These are phyloP conservation scores for Saguinus midas DNA, from an alignment of 2,113 vertebrate species.

Conservation along the genomic window DNA sequence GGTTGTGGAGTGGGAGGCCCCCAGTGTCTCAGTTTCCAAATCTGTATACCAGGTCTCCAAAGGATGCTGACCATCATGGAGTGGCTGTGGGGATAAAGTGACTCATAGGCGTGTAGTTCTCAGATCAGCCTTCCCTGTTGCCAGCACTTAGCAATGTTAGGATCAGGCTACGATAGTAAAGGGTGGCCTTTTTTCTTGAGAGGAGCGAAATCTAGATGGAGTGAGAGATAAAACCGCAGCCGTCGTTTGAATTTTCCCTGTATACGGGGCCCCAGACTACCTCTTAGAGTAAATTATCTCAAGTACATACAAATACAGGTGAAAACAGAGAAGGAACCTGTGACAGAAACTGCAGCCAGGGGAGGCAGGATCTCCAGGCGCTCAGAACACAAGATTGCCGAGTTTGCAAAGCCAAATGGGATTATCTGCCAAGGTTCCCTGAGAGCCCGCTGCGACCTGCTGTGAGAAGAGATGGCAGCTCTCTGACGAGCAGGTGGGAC, in stretches of 20 bases:
- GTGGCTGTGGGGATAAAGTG: rapidly evolving
- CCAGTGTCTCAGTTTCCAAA: rapidly evolving
- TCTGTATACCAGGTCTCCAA: not conserved
- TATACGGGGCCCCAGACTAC: not conserved
- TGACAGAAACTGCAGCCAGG: not conserved
- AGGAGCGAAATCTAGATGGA: rapidly evolving
- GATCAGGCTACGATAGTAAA: not conserved
- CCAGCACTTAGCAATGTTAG: rapidly evolving
- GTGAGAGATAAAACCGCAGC: not conserved
- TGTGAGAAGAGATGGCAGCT: not conserved
- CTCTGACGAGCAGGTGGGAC: rapidly evolving
- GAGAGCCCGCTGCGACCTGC: rapidly evolving
- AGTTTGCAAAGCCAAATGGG: not conserved
- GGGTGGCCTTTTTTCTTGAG: not conserved
- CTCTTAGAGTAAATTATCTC: too few relatives aligned
- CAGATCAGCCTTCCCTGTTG: too few relatives aligned
- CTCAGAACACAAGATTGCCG: not conserved
- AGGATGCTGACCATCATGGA: rapidly evolving
- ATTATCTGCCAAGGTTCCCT: rapidly evolving
- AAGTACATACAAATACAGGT: rapidly evolving
- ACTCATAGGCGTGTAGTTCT: rapidly evolving
- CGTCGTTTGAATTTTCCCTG: rapidly evolving
- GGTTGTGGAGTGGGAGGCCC: rapidly evolving
- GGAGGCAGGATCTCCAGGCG: rapidly evolving
- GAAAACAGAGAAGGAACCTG: not conserved